phyloP scores from a whole-genome alignment of 2,113 vertebrate genomes.

The Daboia siamensis region DNA sequence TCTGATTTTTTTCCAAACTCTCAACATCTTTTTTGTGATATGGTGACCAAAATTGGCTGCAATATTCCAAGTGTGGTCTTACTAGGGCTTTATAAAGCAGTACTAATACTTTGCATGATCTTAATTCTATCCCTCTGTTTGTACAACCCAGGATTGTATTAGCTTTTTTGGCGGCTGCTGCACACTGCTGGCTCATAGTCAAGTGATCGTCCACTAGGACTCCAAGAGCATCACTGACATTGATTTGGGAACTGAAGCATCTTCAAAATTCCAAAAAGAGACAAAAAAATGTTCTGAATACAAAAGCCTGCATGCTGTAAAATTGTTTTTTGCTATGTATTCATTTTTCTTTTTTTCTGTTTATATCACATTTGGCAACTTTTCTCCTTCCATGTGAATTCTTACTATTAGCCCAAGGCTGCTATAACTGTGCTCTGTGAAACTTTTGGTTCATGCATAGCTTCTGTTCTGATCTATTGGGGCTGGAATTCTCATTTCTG shows the following conservation, averaged over 20 bases:
- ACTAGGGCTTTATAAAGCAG: no score
- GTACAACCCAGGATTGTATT: no score
- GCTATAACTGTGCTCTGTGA: neutral
- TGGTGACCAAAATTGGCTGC: no score
- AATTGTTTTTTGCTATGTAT: neutral
- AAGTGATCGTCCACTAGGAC: no score
- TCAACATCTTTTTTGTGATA: no score
- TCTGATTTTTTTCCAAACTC: no score
- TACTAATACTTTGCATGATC: no score
- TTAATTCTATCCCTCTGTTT: no score
- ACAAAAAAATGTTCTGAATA: neutral
- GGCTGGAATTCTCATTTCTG: neutral
- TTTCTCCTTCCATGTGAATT: neutral
- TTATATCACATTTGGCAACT: neutral
- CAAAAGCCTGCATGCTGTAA: neutral
- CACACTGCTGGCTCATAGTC: no score
- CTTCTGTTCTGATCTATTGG: neutral
- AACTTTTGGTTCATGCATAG: neutral
- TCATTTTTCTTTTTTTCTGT: neutral
- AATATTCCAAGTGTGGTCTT: no score
- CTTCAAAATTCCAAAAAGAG: neutral
- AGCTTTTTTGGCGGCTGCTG: no score
- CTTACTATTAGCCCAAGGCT: neutral
- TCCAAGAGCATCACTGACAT: neutral
- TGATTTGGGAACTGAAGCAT: neutral